Evolutionary conservation across 1,140 invertebrate species (phyloP), one percentile per base, ranked within the genome.

Genomic region (Caenorhabditis latens): DNA sequence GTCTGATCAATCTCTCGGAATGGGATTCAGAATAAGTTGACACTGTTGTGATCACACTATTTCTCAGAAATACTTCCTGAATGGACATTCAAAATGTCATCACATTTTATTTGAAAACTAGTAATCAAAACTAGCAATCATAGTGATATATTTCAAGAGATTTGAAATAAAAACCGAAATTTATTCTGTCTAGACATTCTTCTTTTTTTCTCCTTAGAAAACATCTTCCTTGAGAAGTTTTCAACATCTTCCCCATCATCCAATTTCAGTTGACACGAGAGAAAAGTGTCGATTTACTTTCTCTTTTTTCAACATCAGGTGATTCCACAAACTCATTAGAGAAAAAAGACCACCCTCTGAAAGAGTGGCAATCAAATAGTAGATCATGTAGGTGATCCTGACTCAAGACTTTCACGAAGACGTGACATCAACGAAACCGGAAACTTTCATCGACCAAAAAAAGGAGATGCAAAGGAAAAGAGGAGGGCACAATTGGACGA

Each of bases 181-280:
- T 11, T 13, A 13, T 11, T 13, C 6, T 6, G 61, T 63, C 61
- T 63, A 63, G 61, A 63, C 61, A 32, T 13, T 13, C 50, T 58
- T 58, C 11, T 32, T 11, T 9, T 24, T 32, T 63, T 63, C n/a
- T 63, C 61, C 13, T 24, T 11, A 40, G 14, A 63, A 79, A 79
- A 50, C 11, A 14, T 71, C 19, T 21, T 16, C 65, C 14, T 71
- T 46, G 71, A 79, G 21, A 50, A 50, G 46, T 79, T 48, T 50
- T 53, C 46, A 48, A 79, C 71, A 79, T 50, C 46, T 79, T 24
- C 46, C 7, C 4, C 40, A 46, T 79, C 71, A 79, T 79, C 46
- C 7, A 79, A 79, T 79, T 79, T 71, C 43, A 71, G 65, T 46
- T 71, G 65, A 43, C 71, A 79, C 71, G 71, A 79, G 32, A 42